Conservation (phyloP, 1,140 invertebrate species). For the Cyphomyrmex costatus region DNA sequence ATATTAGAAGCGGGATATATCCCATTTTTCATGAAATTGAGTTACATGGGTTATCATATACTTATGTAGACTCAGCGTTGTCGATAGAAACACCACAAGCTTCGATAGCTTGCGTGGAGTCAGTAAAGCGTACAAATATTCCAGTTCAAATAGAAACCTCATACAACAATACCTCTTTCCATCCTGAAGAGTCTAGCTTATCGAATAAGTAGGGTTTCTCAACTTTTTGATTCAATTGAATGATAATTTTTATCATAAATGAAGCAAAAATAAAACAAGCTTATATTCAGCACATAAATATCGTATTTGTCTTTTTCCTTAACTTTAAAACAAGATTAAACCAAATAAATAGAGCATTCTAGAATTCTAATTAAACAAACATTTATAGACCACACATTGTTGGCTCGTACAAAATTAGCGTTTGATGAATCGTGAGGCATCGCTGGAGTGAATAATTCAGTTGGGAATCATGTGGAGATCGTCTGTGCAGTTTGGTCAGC, state of each 20-base stretch:
- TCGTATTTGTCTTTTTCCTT: neutral
- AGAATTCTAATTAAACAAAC: neutral
- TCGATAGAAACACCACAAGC: conserved; percentile 7
- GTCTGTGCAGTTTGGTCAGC: conserved; percentile 11
- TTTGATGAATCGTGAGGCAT: neutral
- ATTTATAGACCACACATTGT: neutral
- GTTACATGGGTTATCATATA: conserved; percentile 1
- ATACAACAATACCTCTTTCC: conserved; percentile 21
- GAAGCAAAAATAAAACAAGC: neutral
- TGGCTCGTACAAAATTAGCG: neutral
- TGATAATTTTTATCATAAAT: conserved; percentile 24
- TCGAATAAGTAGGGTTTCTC: conserved; percentile 17
- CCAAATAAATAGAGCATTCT: neutral
- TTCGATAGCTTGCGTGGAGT: conserved; percentile 17
- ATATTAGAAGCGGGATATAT: neutral
- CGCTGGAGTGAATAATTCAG: neutral
- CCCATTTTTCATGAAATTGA: conserved; percentile 36
- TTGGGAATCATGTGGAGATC: neutral
- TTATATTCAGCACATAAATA: neutral
- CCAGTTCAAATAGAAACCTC: conserved; percentile 15
- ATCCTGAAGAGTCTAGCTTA: conserved; percentile 21
- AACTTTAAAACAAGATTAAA: neutral
- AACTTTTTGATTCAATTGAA: conserved; percentile 25
- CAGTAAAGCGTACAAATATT: conserved; percentile 18
- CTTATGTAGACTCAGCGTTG: conserved; percentile 35